These are phyloP conservation scores for Ptycholaimellus sp. DNA, from an alignment of 2,888 invertebrate species.

Conservation along the genomic window DNA sequence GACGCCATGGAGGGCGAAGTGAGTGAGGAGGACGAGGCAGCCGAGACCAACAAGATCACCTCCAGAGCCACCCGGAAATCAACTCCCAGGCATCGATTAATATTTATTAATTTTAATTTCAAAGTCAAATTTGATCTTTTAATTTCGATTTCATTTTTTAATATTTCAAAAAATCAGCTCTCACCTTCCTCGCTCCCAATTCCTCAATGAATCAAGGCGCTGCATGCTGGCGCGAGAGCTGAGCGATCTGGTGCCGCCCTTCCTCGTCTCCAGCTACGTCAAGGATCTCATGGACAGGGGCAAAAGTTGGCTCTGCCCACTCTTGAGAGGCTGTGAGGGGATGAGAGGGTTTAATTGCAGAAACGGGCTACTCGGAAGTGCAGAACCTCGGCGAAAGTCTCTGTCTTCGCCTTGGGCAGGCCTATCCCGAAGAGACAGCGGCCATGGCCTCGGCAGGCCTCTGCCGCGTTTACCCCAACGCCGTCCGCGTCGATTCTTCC, in stretches of 20 bases:
- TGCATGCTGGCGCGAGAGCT: constrained; percentile 31
- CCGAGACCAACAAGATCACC: constrained; percentile 19
- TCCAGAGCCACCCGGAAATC: too few species aligned
- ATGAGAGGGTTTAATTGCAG: constrained; percentile 1
- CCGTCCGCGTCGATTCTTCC: constrained; percentile 35
- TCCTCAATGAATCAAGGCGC: too few species aligned
- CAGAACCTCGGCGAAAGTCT: constrained; percentile 15
- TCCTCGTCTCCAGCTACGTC: constrained; percentile 24
- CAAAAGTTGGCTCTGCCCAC: too few species aligned
- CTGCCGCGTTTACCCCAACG: constrained; percentile 34
- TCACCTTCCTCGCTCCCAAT: too few species aligned
- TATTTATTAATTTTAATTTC: too few species aligned
- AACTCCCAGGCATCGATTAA: too few species aligned
- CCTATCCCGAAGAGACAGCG: constrained; percentile 28
- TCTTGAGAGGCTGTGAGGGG: constrained; percentile 4
- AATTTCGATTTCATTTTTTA: too few species aligned
- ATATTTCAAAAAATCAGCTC: too few species aligned
- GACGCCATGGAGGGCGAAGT: constrained; percentile 30
- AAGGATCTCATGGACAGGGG: too few species aligned
- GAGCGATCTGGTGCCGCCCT: constrained; percentile 30
- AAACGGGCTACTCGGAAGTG: constrained; percentile 7
- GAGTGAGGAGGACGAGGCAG: constrained; percentile 35
- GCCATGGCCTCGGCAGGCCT: constrained; percentile 25
- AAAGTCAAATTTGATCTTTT: too few species aligned
- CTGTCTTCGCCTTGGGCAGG: constrained; percentile 25